Percentiles rank a stretch among this genome's conserved stretches.
Evolutionary conservation across 1,140 invertebrate genomes (phyloP).

Genomic region (Holcopasites calliopsidis): DNA sequence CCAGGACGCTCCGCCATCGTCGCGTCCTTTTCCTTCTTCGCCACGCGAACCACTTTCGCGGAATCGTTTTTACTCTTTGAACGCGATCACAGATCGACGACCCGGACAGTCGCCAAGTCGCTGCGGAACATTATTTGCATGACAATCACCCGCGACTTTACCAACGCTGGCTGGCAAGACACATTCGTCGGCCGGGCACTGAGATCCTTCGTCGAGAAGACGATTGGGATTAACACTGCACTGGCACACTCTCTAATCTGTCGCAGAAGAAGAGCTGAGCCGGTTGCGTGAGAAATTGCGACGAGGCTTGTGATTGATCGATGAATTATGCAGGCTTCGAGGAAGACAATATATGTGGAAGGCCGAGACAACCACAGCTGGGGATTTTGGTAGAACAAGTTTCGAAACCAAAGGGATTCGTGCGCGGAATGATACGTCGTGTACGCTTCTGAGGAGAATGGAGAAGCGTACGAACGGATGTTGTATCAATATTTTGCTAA

Average conservation of each 20-base stretch:
- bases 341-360: neutral
- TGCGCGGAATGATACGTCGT: neutral
- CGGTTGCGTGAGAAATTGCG: neutral
- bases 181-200: neutral
- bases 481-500: neutral
- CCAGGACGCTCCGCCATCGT: slow-evolving; percentile 76
- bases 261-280: neutral
- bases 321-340: neutral
- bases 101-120: slow-evolving; percentile 2
- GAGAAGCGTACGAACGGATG: neutral
- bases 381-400: no score
- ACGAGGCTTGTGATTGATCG: neutral
- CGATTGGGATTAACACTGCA: neutral
- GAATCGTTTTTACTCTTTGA: slow-evolving; percentile 31
- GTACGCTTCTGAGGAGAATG: neutral
- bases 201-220: neutral
- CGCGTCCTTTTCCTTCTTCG: slow-evolving; percentile 71
- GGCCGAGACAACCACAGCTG: neutral
- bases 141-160: neutral
- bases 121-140: slow-evolving; percentile 5
- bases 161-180: neutral
- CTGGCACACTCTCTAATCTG: neutral
- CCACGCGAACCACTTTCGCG: slow-evolving; percentile 77
- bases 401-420: no score
- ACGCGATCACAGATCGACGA: slow-evolving; percentile 27